Base-by-base conservation (phyloP, 2,113 vertebrate species). In the Sebastes schlegelii region DNA sequence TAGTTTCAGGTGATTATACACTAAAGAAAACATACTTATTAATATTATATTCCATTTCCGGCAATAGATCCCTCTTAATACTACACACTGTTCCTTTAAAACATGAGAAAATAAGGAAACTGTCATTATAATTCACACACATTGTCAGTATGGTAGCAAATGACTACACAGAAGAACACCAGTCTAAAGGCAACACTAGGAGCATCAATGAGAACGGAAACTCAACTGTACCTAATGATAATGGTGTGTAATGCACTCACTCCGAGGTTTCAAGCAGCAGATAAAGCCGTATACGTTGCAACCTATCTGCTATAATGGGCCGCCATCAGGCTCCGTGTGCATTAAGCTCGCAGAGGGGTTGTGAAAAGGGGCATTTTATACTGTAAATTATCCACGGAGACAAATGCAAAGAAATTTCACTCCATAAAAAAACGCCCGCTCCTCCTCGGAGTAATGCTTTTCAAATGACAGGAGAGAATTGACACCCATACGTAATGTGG, bases 301-400 rank as follows among this genome's bases (percentile, higher is more conserved):
- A 17, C 43, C 49, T 60, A 51, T 83, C 76, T 70, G 19, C 61
- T 43, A 7, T 78, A 75, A 81, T 77, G 51, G 69, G 43, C 69
- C 6, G 1, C 65, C 45, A 79, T 73, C 49, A 34, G 51, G n/a
- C 46, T 49, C 43, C 1, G 3, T 11, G n/a, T 66, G 78, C 70
- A 86, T 74, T 86, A 75, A 71, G 80, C 64, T 17, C 3, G 19
- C 2, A 3, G 26, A 74, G 79, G 79, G 42, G 68, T 58, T 68
- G 68, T 78, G 43, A 65, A 55, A 57, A 40, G 16, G 21, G 26
- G 69, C 69, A 23, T 51, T 84, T 54, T 46, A 84, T 70, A 26
- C 23, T 26, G 23, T 26, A 58, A 83, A 79, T 80, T 63, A 79
- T 80, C 84, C 46, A 61, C 64, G 42, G 43, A 86, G 74, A 88